Percentiles rank a stretch among this genome's conserved stretches.
These are phyloP conservation scores for Ornithoptera alexandrae DNA, from an alignment of 2,888 invertebrate genomes.

Conservation along the genomic window DNA sequence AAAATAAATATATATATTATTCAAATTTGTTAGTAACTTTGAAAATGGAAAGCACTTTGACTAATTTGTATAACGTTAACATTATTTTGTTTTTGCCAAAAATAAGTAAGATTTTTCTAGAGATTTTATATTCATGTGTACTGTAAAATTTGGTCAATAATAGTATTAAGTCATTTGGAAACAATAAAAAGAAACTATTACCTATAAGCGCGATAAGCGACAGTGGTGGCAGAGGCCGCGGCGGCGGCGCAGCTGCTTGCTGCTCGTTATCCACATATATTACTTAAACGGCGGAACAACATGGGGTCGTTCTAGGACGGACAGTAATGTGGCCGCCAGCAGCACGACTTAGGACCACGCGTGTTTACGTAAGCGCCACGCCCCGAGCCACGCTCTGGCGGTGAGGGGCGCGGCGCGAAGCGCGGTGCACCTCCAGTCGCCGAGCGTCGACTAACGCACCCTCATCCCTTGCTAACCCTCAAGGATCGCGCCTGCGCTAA, in stretches of 20 bases:
- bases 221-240: conserved; percentile 67
- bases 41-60: too few species aligned
- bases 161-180: background rate
- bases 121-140: too few species aligned
- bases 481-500: conserved; percentile 62
- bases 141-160: too few species aligned
- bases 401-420: conserved; percentile 77
- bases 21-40: too few species aligned
- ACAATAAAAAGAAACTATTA: conserved; percentile 36
- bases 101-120: too few species aligned
- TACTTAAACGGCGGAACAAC: conserved; percentile 69
- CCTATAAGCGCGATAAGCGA: conserved; percentile 73
- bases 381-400: conserved; percentile 77
- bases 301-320: conserved; percentile 74
- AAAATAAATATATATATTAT: too few species aligned
- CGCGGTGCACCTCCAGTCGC: conserved; percentile 74
- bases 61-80: too few species aligned
- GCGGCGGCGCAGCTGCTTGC: conserved; percentile 65
- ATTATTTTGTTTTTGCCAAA: too few species aligned
- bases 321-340: conserved; percentile 68
- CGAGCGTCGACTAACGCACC: conserved; percentile 76
- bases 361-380: conserved; percentile 81
- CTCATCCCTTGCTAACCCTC: conserved; percentile 48
- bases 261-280: conserved; percentile 65
- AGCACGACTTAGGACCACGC: conserved; percentile 61